Base-by-base conservation (phyloP, 2,113 vertebrate genomes). In the Marcusenius ussheri region DNA sequence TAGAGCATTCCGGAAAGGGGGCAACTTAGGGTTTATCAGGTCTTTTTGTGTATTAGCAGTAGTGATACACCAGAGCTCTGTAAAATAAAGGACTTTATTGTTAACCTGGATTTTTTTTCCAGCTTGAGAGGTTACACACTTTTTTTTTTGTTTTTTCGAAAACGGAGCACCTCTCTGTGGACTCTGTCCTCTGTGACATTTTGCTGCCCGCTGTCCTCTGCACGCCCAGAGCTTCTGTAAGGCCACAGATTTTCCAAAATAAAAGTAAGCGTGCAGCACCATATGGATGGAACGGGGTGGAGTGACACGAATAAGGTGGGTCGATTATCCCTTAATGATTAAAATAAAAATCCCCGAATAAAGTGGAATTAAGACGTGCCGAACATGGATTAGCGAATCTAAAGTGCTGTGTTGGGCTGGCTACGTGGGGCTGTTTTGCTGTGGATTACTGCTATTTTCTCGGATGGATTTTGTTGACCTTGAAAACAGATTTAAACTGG, bases 391-490 rank as follows among this genome's bases (percentile, higher is more conserved):
- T 39, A 88, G 31, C 9, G 39, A 77, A 10, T 66, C 51, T 85
- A 17, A 42, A 84, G 45, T 35, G 1, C 87, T 88, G 51, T 89
- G 83, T 19, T 46, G 46, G 91, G 53, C 8, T 1, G 62, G 46
- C 53, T 88, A 46, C 49, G 70, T 27, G 6, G 50, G 88, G 58
- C 90, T 92, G 62, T 93, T 91, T 90, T 50, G 88, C 90, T 87
- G 27, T 91, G 91, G 80, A 91, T 89, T 91, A 83, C 89, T 27
- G 83, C 49, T 58, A 51, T 66, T 91, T 93, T 90, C 89, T 89
- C 56, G 45, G 84, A 85, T 92, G 91, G 87, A 90, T 91, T 90
- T 87, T 90, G 91, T 92, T 93, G 93, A 94, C 94, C 94, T 94
- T 95, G 94, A 93, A 90, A 21, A 62, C 49, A 89, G 88, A 88